phyloP scores from a whole-genome alignment of 1,140 invertebrate species.

The Archivesica marissinica region DNA sequence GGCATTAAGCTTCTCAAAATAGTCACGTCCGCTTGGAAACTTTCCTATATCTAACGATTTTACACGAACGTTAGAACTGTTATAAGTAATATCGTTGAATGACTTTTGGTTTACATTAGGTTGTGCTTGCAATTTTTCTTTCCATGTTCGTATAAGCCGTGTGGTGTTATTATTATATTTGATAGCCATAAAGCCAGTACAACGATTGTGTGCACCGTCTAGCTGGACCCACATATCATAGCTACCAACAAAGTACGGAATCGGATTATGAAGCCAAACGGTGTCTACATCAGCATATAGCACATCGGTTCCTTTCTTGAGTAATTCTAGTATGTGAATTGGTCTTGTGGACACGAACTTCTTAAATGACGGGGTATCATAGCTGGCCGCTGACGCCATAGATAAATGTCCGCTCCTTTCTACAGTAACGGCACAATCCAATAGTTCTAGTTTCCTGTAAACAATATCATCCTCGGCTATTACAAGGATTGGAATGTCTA shows the following conservation, averaged over 20 bases:
- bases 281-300: constrained; percentile 7
- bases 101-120: too few relatives aligned
- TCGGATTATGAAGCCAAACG: constrained; percentile 17
- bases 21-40: too few relatives aligned
- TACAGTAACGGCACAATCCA: background rate
- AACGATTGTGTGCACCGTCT: background rate
- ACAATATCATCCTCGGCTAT: background rate
- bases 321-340: background rate
- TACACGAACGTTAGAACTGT: too few relatives aligned
- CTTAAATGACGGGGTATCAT: background rate
- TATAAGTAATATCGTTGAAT: too few relatives aligned
- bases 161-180: background rate
- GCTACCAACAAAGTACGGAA: constrained; percentile 4
- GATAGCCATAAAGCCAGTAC: constrained; percentile 15
- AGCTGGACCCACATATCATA: constrained; percentile 23
- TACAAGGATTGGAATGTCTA: background rate
- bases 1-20: too few relatives aligned
- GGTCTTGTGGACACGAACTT: constrained; percentile 4
- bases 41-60: too few relatives aligned
- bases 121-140: too few relatives aligned
- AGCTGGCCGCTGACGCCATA: background rate
- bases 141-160: too few relatives aligned
- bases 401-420: background rate
- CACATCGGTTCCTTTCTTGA: background rate
- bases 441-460: background rate